These are phyloP conservation scores for Scomber scombrus DNA, from an alignment of 2,113 vertebrate genomes.

Conservation along the genomic window DNA sequence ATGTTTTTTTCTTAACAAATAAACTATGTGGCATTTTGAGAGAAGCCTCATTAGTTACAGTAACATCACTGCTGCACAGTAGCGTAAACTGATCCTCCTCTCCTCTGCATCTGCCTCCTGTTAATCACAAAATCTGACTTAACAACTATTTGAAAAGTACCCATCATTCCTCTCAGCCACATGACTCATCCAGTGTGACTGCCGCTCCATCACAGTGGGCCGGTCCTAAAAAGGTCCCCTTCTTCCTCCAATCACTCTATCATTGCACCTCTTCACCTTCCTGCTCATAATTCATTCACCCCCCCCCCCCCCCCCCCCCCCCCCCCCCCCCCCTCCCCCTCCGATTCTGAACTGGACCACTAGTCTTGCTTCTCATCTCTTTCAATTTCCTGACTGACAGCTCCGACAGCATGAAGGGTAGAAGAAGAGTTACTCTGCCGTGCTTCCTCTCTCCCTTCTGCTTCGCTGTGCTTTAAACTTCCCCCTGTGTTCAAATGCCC, in stretches of 20 bases:
- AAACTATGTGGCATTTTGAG: constrained; percentile 32
- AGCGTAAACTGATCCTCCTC: constrained; percentile 38
- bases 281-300: constrained; percentile 50
- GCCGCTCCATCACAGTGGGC: constrained; percentile 73
- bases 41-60: constrained; percentile 53
- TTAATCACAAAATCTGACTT: constrained; percentile 73
- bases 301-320: no score
- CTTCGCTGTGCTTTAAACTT: constrained; percentile 27
- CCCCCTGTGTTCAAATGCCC: not conserved
- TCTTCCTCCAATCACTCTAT: constrained; percentile 58
- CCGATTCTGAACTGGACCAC: constrained; percentile 38
- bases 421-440: constrained; percentile 30
- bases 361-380: constrained; percentile 46
- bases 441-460: constrained; percentile 5
- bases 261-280: constrained; percentile 50
- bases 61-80: constrained; percentile 32
- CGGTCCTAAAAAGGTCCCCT: constrained; percentile 41
- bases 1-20: constrained; percentile 17
- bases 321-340: not conserved
- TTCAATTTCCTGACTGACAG: constrained; percentile 55
- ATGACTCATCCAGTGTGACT: constrained; percentile 77
- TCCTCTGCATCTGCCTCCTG: constrained; percentile 45
- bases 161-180: constrained; percentile 38
- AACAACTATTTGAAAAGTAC: constrained; percentile 72
- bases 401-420: constrained; percentile 52